Evolutionary conservation across 2,113 vertebrate species (phyloP), one percentile per base, ranked within the genome.

Genomic region (Phalacrocorax carbo): DNA sequence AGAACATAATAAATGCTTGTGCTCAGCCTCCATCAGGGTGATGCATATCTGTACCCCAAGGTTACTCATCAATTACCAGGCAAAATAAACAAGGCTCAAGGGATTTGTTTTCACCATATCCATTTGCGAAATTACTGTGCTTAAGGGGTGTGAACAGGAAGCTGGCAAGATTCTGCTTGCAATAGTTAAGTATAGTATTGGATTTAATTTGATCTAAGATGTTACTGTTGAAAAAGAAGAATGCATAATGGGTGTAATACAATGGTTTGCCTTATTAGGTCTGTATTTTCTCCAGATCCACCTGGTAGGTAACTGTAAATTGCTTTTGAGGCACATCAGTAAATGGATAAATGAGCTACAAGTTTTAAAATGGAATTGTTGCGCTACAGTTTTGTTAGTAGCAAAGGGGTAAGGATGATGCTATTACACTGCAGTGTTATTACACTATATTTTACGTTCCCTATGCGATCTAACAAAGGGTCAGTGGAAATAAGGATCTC

Each of bases 131-230:
- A 89, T 46, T 82, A 19, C 66, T 71, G 30, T 60, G 60, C 38
- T 87, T 70, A 42, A 86, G 27, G 7, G 6, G 13, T 32, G 20
- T 69, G 36, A 84, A 85, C 26, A 79, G 42, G 57, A 82, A 91
- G 46, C 16, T 88, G 84, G 46, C 51, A 77, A 88, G 29, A 2
- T 52, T 80, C 40, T 72, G 32, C 54, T 85, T 86, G 42, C 46
- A 66, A 15, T 30, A n/a, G 46, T n/a, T 81, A 21, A 54, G 34
- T 82, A 65, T 42, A 83, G 12, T 11, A 9, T 3, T 68, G 34
- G 46, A 70, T 80, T 90, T 94, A 73, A 95, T 95, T 90, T 80
- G n/a, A 77, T 91, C n/a, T 70, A 68, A 75, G 55, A 88, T 15
- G 18, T 55, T 86, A 14, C 46, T 70, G 12, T 58, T 71, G 58